Evolutionary conservation across 1,140 invertebrate species (phyloP).

Genomic region (Dendroctonus valens): DNA sequence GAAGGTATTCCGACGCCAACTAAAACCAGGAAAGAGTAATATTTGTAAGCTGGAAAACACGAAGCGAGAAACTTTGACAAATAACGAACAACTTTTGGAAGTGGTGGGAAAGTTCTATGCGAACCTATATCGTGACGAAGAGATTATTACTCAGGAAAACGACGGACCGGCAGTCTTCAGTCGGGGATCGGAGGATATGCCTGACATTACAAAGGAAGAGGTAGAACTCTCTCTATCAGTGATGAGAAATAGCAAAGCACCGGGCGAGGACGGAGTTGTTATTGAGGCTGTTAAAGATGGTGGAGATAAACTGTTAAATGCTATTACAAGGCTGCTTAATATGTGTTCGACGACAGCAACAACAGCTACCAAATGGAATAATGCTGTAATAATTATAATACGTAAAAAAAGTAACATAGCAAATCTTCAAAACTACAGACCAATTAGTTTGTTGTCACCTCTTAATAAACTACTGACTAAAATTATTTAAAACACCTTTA

Average conservation of each 20-base stretch:
- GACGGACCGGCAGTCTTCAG: background rate
- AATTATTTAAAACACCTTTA: no score
- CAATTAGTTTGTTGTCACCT: no score
- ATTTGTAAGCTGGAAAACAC: slow-evolving; percentile 1
- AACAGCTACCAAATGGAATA: slow-evolving; percentile 1
- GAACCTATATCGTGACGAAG: slow-evolving; percentile 1
- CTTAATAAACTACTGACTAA: no score
- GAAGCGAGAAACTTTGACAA: background rate
- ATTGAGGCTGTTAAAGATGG: slow-evolving; percentile 8
- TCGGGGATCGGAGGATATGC: slow-evolving; percentile 4
- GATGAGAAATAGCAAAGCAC: slow-evolving; percentile 5
- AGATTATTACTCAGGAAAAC: background rate
- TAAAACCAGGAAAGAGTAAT: background rate
- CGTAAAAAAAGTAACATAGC: no score
- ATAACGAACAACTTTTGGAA: background rate
- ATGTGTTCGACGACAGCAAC: background rate
- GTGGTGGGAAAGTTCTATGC: background rate
- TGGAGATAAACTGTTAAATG: slow-evolving; percentile 9
- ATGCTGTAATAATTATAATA: slow-evolving; percentile 3
- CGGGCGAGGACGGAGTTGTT: slow-evolving; percentile 5
- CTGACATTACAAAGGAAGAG: slow-evolving; percentile 5
- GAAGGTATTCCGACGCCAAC: no score
- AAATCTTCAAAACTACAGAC: no score
- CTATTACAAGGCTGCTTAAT: slow-evolving; percentile 2
- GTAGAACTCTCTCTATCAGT: background rate